phyloP scores from a whole-genome alignment of 2,113 vertebrate species.

The Tonatia bakeri region DNA sequence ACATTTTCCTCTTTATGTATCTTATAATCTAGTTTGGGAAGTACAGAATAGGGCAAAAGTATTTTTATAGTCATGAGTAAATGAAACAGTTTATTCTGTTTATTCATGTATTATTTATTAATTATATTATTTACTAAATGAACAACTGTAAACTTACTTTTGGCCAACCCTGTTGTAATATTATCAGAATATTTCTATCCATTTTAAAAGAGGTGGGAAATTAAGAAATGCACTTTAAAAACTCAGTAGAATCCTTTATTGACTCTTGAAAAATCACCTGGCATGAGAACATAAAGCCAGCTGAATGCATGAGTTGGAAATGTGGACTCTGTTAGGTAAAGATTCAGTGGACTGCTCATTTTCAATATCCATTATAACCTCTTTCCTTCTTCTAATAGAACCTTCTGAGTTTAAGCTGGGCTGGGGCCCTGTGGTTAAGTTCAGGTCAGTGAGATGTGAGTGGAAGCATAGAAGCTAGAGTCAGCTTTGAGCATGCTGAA shows the following conservation, averaged over 20 bases:
- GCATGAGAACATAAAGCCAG: background rate
- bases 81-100: background rate
- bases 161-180: background rate
- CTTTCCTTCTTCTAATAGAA: background rate
- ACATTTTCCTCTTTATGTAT: background rate
- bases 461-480: background rate
- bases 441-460: background rate
- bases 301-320: background rate
- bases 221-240: background rate
- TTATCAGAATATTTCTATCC: background rate
- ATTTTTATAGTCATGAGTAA: background rate
- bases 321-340: background rate
- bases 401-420: background rate
- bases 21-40: background rate
- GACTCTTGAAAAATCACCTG: background rate
- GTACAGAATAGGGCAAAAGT: background rate
- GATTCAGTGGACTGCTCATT: background rate
- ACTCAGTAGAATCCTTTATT: background rate
- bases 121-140: background rate
- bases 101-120: background rate
- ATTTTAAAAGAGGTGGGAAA: background rate
- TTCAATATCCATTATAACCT: background rate
- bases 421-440: background rate
- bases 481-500: background rate
- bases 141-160: background rate